Percentiles rank a stretch among this genome's conserved stretches.
phyloP scores from a whole-genome alignment of 1,140 invertebrate species.

The Neotoxoptera formosana region DNA sequence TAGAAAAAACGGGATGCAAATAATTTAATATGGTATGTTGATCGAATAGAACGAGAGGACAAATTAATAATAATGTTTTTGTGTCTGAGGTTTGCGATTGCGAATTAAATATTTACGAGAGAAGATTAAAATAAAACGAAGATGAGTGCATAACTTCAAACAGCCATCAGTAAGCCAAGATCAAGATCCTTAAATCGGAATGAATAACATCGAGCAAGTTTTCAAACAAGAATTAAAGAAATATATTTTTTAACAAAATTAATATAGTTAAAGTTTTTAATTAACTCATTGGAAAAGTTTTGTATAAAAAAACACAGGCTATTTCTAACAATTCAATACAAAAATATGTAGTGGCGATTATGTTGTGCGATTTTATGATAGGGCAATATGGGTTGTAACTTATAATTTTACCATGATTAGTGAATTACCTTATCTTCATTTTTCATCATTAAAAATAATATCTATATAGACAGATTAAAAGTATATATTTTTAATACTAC shows the following conservation, averaged over 20 bases:
- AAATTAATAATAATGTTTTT: conserved; percentile 34
- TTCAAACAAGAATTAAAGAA: background rate
- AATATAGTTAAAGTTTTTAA: background rate
- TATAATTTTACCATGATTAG: background rate
- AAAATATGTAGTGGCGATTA: background rate
- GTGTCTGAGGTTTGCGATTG: conserved; percentile 1
- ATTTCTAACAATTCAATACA: background rate
- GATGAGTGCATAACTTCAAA: background rate
- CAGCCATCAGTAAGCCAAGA: background rate
- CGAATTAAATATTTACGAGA: background rate
- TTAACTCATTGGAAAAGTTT: background rate
- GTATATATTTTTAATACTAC: background rate
- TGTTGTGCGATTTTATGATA: background rate
- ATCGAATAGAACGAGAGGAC: conserved; percentile 41
- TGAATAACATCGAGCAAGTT: background rate
- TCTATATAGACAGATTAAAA: background rate
- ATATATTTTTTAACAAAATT: background rate
- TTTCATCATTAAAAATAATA: background rate
- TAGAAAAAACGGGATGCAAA: conserved; percentile 50
- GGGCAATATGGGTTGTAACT: background rate
- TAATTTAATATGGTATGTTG: conserved; percentile 36
- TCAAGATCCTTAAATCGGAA: background rate
- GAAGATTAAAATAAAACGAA: conserved; percentile 8
- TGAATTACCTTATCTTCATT: background rate
- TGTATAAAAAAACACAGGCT: background rate